Base-by-base conservation (phyloP, 1,140 invertebrate genomes). In the Paramacrobiotus metropolitanus region DNA sequence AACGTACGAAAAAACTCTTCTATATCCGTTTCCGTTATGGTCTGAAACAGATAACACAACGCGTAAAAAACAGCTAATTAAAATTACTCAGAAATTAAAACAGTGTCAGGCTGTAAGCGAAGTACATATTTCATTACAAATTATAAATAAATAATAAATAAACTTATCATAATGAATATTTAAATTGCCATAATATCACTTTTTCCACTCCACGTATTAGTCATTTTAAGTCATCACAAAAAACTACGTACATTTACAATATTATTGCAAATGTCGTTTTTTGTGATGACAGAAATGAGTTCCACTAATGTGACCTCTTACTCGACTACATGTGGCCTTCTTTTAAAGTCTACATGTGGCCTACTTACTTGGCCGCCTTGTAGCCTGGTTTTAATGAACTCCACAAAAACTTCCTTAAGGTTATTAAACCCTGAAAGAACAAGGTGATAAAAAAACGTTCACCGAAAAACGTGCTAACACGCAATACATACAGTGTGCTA, bases 1-100 rank as follows among this genome's bases (percentile, higher is more conserved):
- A 55, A 55, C 15, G 48, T 55, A 24, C 15, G 4, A 24, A 55
- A 55, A 24, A 55, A 55, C 24, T 55, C 48, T 24, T 55, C 48
- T 15, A 55, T 55, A 55, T 55, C 48, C 24, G 48, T 24, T 15
- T 55, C 48, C 15, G 48, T 55, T 55, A 55, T 55, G 15, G 48
- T 55, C 48, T 55, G 48, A 15, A 40, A n/a, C n/a, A n/a, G n/a
- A n/a, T n/a, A n/a, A n/a, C n/a, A n/a, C n/a, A n/a, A n/a, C n/a
- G n/a, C 34, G 34, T n/a, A 40, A n/a, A 40, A 40, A n/a, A n/a
- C 9, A 40, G n/a, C 34, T 9, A 40, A 40, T n/a, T n/a, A n/a
- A n/a, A n/a, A n/a, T n/a, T n/a, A n/a, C n/a, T n/a, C n/a, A n/a
- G n/a, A n/a, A n/a, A n/a, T n/a, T n/a, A n/a, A n/a, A n/a, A n/a